Evolutionary conservation across 2,888 invertebrate species (phyloP), one percentile per base, ranked within the genome.

Genomic region (Hypselothyrea guttata): DNA sequence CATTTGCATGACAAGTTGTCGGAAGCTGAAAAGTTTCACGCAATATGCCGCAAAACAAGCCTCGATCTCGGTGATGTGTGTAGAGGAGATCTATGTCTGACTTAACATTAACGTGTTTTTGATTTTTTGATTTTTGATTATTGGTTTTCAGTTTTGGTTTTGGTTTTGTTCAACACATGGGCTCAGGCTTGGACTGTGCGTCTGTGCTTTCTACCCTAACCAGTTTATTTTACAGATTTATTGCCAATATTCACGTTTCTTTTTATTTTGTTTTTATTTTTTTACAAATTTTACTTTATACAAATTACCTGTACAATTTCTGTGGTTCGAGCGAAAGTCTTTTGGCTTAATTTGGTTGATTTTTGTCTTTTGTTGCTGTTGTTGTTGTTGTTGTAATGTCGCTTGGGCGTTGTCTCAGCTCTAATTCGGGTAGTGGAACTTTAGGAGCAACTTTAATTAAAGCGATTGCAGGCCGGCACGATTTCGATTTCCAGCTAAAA

Each of bases 1-100:
- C 65, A 82, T 78, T 78, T 84, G 72, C 83, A 84, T 84, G 79
- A 68, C 83, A 75, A 71, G 60, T 72, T 84, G 78, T 71, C 78
- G 78, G 78, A 78, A 78, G 83, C 65, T 35, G 38, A 45, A n/a
- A 57, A 45, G 53, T 60, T 71, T 75, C 85, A 77, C 79, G 77
- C 84, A 84, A 77, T 77, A 61, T 46, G 61, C 35, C 38, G 30
- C 52, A 53, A 70, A 61, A 68, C 76, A 72, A 52, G 70, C 48
- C 46, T 47, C 35, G 60, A 59, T 56, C 42, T 13, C 40, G 54
- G 4, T 40, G 37, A 12, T 31, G 22, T 46, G 13, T 35, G 37
- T 45, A 70, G 56, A 47, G 45, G 48, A 58, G 61, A 72, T 58
- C 54, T 42, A 33, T 75, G 61, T 44, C 52, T 53, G 46, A n/a